Evolutionary conservation across 2,113 vertebrate genomes (phyloP), one percentile per base, ranked within the genome.

Genomic region (Sarotherodon lohbergeri): DNA sequence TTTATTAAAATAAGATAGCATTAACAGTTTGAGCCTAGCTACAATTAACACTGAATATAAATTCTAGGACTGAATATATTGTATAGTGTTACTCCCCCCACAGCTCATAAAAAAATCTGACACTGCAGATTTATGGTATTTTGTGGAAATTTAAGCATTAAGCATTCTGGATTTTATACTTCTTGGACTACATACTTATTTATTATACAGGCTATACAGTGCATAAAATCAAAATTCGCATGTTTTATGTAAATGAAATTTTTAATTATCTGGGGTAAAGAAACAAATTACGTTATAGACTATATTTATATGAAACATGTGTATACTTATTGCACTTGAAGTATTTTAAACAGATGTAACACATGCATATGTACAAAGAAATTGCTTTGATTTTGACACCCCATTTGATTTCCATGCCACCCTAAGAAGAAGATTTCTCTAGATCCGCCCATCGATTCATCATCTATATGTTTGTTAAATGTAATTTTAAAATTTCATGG

Each of bases 281-380:
- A 12, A 63, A 63, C 17, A n/a, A 1, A 36, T 63, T 36, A 36
- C 1, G 4, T 63, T 36, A n/a, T 63, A 63, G 17, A 3, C 4
- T 63, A 63, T 36, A 63, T 63, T 63, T 36, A n/a, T n/a, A 63
- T 63, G 17, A 36, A 63, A 36, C 9, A 13, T 24, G 4, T 36
- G 59, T 11, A n/a, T 63, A 63, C 17, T 63, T 14, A 57, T 14
- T 57, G 0, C 1, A 63, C n/a, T 36, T 63, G 59, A 63, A 36
- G 17, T 36, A 63, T 63, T 63, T 36, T 0, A 63, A 36, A n/a
- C 0, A n/a, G 9, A 0, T 63, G 32, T 66, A 36, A 66, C 61
- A 66, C 12, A 10, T 36, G 32, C 0, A 66, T 66, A 66, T 39
- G 61, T 12, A 39, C 12, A n/a, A 7, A 36, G 19, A 66, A 12